These are phyloP conservation scores for Salpingus planirostris DNA, from an alignment of 2,888 invertebrate species.

Conservation along the genomic window DNA sequence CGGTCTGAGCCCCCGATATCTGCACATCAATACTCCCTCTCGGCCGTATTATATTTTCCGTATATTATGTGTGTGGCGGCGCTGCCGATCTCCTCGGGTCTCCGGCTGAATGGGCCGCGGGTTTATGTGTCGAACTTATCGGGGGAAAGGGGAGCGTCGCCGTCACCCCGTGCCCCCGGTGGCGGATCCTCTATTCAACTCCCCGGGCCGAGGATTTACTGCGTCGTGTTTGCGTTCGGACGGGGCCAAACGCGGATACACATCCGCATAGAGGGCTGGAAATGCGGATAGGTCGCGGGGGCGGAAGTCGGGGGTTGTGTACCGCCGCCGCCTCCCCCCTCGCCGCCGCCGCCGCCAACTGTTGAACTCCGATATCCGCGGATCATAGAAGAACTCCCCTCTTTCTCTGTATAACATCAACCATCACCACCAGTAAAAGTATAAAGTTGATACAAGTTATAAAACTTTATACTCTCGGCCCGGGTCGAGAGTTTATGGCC, in stretches of 20 bases:
- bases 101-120: slow-evolving; percentile 5
- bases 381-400: slow-evolving; percentile 14
- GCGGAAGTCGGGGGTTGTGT: slow-evolving; percentile 1
- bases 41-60: too few relatives aligned
- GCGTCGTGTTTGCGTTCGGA: slow-evolving; percentile 5
- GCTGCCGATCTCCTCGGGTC: too few relatives aligned
- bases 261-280: slow-evolving; percentile 1
- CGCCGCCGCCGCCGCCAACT: slow-evolving; percentile 8
- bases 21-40: too few relatives aligned
- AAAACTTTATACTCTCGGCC: slow-evolving; percentile 11
- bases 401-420: too few relatives aligned
- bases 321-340: background rate
- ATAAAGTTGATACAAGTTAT: slow-evolving; percentile 17
- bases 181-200: slow-evolving; percentile 7
- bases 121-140: slow-evolving; percentile 7
- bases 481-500: slow-evolving; percentile 15
- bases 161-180: too few relatives aligned
- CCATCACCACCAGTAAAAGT: too few relatives aligned
- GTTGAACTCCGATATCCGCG: slow-evolving; percentile 14
- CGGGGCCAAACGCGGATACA: slow-evolving; percentile 6
- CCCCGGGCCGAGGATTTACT: slow-evolving; percentile 5
- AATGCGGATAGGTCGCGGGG: too few relatives aligned
- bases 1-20: too few relatives aligned
- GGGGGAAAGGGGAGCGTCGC: too few relatives aligned
- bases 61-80: too few relatives aligned